Base-by-base conservation (phyloP, 2,888 invertebrate species). In the Hyppa rectilinea region DNA sequence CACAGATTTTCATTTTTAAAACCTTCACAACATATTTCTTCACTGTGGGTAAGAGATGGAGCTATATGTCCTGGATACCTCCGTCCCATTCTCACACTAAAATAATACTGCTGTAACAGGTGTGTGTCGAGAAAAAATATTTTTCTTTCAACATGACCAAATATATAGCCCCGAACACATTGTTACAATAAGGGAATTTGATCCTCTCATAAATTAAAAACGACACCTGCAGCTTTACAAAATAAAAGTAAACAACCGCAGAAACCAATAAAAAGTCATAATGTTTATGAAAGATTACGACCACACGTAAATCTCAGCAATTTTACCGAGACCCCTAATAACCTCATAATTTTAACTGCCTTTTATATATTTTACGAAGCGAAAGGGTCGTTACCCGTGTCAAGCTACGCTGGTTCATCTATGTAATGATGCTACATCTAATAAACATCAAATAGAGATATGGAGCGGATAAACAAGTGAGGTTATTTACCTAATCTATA, bases 361-460 rank as follows among this genome's bases (percentile, higher is more conserved):
- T 47, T 17, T 36, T 31, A 64, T 59, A 63, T 59, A 14, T 53
- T 49, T 49, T 36, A 81, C 68, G 55, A 63, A 69, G 52, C 43
- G 43, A 43, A 14, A 9, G 52, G 43, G 49, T 61, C 58, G 34
- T 69, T 62, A 59, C 36, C 20, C 50, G 73, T 71, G 38, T 67
- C 84, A 78, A 56, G 52, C 63, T 82, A 73, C 50, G 69, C 55
- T 86, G 84, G 84, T 78, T 79, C 78, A 78, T 83, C 80, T 83
- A 73, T 73, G 62, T 82, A 83, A 86, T 85, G 89, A 90, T 87
- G 87, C 81, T 71, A 84, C 85, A 81, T 86, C 85, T 81, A 88
- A 89, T 88, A 89, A 89, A 88, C 87, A 87, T 89, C 75, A 84
- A 85, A 87, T 81, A 82, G 89, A 86, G 88, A 90, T 89, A 89